A percentile compares a stretch with the other conserved stretches of the same genome.
phyloP scores from a whole-genome alignment of 1,140 invertebrate genomes.

The Whitmania pigra region DNA sequence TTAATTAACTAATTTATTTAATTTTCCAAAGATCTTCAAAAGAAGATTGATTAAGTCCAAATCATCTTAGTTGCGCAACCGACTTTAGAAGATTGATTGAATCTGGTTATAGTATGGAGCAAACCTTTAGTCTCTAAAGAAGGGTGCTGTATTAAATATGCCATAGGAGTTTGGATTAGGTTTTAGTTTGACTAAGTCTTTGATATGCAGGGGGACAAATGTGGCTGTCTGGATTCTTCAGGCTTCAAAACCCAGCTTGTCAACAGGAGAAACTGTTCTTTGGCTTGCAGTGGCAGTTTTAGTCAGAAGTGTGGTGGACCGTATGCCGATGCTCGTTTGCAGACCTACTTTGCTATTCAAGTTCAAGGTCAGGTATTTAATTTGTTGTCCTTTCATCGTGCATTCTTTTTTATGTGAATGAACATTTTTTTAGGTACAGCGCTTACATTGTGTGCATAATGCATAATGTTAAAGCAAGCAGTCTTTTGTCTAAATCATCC shows the following conservation, averaged over 20 bases:
- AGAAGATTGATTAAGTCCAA: too few species aligned
- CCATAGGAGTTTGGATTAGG: too few species aligned
- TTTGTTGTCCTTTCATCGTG: not conserved
- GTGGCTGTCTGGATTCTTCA: not conserved
- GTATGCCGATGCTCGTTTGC: not conserved
- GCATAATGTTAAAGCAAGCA: not conserved
- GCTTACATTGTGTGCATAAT: too few species aligned
- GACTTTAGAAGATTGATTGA: too few species aligned
- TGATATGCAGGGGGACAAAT: not conserved
- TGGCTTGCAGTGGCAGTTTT: not conserved
- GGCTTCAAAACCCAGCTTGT: not conserved
- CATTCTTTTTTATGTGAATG: not conserved
- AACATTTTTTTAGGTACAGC: too few species aligned
- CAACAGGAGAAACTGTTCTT: not conserved
- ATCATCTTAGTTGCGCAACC: too few species aligned
- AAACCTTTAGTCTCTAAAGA: not conserved
- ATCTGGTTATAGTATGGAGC: too few species aligned
- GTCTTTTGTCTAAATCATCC: not conserved
- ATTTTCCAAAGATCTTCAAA: too few species aligned
- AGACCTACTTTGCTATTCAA: not conserved
- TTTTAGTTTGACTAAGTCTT: too few species aligned
- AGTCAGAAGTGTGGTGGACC: not conserved
- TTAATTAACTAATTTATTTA: too few species aligned
- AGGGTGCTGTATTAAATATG: not conserved
- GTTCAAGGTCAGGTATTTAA: not conserved